Evolutionary conservation across 2,113 vertebrate species (phyloP), one percentile per base, ranked within the genome.

Genomic region (Bubo blakistoni): DNA sequence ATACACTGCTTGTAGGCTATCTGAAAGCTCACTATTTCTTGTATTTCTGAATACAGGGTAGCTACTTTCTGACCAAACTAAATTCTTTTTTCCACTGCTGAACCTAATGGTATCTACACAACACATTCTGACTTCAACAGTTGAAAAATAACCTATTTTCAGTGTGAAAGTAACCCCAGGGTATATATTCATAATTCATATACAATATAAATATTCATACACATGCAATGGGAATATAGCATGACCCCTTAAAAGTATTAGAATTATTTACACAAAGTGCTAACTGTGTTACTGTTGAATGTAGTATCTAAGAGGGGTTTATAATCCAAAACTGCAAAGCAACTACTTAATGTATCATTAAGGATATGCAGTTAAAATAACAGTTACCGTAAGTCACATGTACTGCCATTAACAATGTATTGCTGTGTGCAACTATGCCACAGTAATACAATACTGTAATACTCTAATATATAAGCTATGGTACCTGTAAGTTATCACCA

Each of bases 101-200:
- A 94, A 93, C 52, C 30, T 63, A 77, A 77, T 46, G 16, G 79
- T 80, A 94, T 67, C 88, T 62, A 77, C n/a, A 69, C 47, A 84
- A 92, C 34, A 90, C 42, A 84, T 42, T 79, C 52, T 92, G 52
- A 88, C 63, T 91, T 81, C 69, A 77, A 38, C 10, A 81, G 59
- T 3, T 84, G 87, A 97, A 96, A 96, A 96, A 94, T 51, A 96
- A 95, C 73, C 74, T 81, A 73, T 95, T 97, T 97, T 94, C 92
- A 78, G 57, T 94, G 71, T 38, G 61, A 94, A 97, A 95, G 40
- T 78, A 94, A 96, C 92, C 77, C 51, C 57, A 58, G 59, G 95
- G 80, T 94, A 92, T 40, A 69, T 81, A 90, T 92, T 82, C 69
- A 95, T 87, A 94, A 96, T 95, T 88, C 46, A 96, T 92, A 91